Evolutionary conservation across 2,797 vertebrate species (phyloP).

Genomic region (Cyclura pinguis): DNA sequence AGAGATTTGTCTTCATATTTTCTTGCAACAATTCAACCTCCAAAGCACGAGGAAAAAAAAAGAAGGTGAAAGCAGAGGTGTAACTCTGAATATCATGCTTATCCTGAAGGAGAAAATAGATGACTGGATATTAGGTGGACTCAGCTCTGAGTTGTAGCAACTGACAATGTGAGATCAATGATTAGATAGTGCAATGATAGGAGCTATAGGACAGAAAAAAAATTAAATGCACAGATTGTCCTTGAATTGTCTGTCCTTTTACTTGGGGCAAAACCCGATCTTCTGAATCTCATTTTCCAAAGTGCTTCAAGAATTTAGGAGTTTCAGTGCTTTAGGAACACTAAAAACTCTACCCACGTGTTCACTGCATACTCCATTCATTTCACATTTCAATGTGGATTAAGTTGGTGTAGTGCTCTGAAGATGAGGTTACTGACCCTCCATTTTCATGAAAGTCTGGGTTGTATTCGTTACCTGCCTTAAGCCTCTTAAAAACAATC

Average conservation of each 20-base stretch:
- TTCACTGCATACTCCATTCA: slow-evolving; percentile 8
- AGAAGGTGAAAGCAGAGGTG: slow-evolving; percentile 36
- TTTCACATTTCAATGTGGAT: slow-evolving; percentile 37
- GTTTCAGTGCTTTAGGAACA: slow-evolving; percentile 6
- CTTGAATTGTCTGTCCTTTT: slow-evolving; percentile 1
- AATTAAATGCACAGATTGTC: background rate
- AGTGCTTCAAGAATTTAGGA: slow-evolving; percentile 17
- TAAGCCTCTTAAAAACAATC: slow-evolving; percentile 9
- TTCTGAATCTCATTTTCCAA: slow-evolving; percentile 38
- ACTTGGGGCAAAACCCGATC: slow-evolving; percentile 7
- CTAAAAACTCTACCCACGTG: background rate
- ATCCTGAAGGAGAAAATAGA: slow-evolving; percentile 37
- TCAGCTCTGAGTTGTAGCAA: background rate
- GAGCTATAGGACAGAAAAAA: slow-evolving; percentile 28
- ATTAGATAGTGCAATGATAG: slow-evolving; percentile 25
- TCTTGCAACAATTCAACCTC: slow-evolving; percentile 40
- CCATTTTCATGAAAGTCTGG: background rate
- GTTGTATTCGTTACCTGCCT: background rate
- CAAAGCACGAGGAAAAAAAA: background rate
- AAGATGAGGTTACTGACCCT: slow-evolving; percentile 33
- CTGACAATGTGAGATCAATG: slow-evolving; percentile 21
- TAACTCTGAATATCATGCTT: slow-evolving; percentile 1
- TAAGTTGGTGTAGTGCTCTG: slow-evolving; percentile 28
- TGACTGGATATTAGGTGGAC: slow-evolving; percentile 19
- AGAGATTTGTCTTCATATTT: slow-evolving; percentile 34